A percentile compares a stretch with the other conserved stretches of the same genome.
Conservation (phyloP, 1,140 invertebrate species). For the Nephotettix cincticeps region DNA sequence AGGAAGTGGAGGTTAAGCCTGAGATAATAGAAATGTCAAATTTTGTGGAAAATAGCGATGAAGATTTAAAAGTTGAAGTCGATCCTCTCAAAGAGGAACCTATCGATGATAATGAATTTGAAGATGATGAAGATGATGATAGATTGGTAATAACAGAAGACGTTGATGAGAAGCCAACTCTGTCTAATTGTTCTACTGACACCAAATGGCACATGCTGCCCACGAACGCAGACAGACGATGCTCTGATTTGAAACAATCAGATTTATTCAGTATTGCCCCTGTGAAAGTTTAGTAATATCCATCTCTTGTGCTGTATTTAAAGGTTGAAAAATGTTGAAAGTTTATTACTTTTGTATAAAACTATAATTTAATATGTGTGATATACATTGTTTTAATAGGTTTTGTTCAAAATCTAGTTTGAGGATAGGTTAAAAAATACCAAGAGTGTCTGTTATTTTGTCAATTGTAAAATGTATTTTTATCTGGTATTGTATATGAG, state of each 20-base stretch:
- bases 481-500: too few relatives aligned
- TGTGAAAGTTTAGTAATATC: not conserved
- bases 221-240: not conserved
- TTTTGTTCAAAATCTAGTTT: too few relatives aligned
- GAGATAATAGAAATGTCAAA: not conserved
- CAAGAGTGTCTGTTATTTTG: too few relatives aligned
- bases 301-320: too few relatives aligned
- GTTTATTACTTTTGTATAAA: too few relatives aligned
- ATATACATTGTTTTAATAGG: too few relatives aligned
- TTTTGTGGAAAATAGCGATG: not conserved
- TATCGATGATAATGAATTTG: not conserved
- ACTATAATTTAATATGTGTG: too few relatives aligned
- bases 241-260: conserved; percentile 6
- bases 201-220: conserved; percentile 3
- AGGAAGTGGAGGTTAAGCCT: conserved; percentile 14
- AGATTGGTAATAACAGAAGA: conserved; percentile 20
- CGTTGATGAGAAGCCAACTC: not conserved
- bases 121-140: conserved; percentile 17
- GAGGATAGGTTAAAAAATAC: too few relatives aligned
- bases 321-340: too few relatives aligned
- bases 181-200: not conserved
- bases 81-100: not conserved
- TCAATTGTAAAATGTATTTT: too few relatives aligned
- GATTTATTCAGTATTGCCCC: not conserved
- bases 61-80: not conserved